Evolutionary conservation across 2,113 vertebrate species (phyloP).

Genomic region (Verasper variegatus): DNA sequence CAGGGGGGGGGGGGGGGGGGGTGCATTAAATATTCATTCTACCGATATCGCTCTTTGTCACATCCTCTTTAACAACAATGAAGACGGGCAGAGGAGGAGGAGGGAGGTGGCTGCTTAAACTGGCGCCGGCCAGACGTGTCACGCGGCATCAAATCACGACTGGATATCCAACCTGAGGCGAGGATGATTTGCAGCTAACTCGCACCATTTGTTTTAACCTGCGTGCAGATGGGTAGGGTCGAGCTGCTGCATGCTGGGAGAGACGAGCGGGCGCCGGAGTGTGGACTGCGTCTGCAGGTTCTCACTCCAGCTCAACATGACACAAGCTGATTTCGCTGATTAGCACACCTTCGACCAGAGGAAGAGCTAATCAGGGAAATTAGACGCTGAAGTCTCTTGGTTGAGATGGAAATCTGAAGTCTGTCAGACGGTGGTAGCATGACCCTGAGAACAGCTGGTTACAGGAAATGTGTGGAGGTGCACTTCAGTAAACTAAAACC

Average conservation of each 20-base stretch:
- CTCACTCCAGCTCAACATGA: not conserved
- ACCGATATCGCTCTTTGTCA: slow-evolving; percentile 79
- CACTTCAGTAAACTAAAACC: not conserved
- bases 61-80: slow-evolving; percentile 79
- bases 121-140: slow-evolving; percentile 66
- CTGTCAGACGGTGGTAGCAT: not conserved
- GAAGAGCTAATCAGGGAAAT: slow-evolving; percentile 24
- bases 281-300: not conserved
- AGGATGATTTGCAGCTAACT: slow-evolving; percentile 29
- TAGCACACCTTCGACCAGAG: slow-evolving; percentile 32
- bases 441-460: not conserved
- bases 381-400: not conserved
- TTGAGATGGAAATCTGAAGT: not conserved
- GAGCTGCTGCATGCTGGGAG: not conserved
- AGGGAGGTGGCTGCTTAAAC: slow-evolving; percentile 59
- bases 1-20: slow-evolving; percentile 32
- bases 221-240: slow-evolving; percentile 37
- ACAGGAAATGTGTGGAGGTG: not conserved
- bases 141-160: slow-evolving; percentile 56
- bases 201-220: slow-evolving; percentile 58
- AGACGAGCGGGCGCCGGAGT: not conserved
- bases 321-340: slow-evolving; percentile 28
- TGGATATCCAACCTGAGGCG: slow-evolving; percentile 60
- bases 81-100: slow-evolving; percentile 47
- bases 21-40: slow-evolving; percentile 81